A percentile compares a stretch with the other conserved stretches of the same genome.
Evolutionary conservation across 2,797 vertebrate species (phyloP).

Genomic region (Sebastes kiyomatsui): DNA sequence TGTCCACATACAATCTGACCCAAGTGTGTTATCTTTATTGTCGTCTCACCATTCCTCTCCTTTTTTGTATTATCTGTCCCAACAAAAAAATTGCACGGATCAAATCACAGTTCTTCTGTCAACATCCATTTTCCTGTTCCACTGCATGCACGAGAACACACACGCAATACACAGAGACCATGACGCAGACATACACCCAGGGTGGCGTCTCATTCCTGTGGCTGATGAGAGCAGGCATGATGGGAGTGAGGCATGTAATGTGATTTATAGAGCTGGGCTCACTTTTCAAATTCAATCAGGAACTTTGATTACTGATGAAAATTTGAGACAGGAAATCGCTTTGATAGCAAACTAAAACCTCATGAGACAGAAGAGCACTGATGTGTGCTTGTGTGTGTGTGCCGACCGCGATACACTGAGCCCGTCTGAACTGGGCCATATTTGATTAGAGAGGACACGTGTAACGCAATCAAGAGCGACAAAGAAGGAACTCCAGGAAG

Average conservation of each 20-base stretch:
- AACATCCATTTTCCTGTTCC: slow-evolving; percentile 52
- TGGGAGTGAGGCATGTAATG: slow-evolving; percentile 82
- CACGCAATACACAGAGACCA: slow-evolving; percentile 28
- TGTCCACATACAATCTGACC: slow-evolving; percentile 12
- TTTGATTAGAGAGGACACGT: slow-evolving; percentile 69
- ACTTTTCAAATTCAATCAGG: slow-evolving; percentile 85
- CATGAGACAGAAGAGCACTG: slow-evolving; percentile 65
- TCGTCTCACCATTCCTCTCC: background rate
- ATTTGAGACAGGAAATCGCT: slow-evolving; percentile 83
- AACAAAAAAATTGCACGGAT: slow-evolving; percentile 36
- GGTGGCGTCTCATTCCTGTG: slow-evolving; percentile 69
- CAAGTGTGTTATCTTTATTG: slow-evolving; percentile 35
- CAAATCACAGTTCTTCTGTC: slow-evolving; percentile 51
- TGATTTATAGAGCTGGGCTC: slow-evolving; percentile 80
- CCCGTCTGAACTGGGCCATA: slow-evolving; percentile 53
- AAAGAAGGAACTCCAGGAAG: slow-evolving; percentile 59
- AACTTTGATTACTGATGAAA: slow-evolving; percentile 85
- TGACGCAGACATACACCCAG: slow-evolving; percentile 49
- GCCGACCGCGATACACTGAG: slow-evolving; percentile 36
- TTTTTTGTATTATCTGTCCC: slow-evolving; percentile 19
- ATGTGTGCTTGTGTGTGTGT: slow-evolving; percentile 31
- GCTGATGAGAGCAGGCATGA: slow-evolving; percentile 74
- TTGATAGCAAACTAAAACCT: slow-evolving; percentile 83
- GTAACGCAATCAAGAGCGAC: slow-evolving; percentile 58
- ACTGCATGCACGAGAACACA: slow-evolving; percentile 31